Evolutionary conservation across 2,113 vertebrate species (phyloP), one percentile per base, ranked within the genome.

Genomic region (Mormyrus lacerda): DNA sequence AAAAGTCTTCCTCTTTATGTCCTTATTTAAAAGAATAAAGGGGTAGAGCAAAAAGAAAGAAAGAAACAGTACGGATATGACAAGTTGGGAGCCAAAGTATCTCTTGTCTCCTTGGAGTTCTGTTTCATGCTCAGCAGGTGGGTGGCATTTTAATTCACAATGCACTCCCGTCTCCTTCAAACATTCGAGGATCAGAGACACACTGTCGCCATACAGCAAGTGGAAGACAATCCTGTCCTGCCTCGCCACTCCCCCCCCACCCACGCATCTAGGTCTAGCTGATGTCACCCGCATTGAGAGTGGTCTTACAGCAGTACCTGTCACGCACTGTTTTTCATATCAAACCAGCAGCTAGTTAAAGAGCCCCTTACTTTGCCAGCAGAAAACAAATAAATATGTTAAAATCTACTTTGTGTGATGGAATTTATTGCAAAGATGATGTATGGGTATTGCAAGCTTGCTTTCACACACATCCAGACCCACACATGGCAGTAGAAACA

Each of bases 101-200:
- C 45, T 85, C 58, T 65, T 45, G 48, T 65, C 58, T 82, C 47
- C 65, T 83, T 42, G 15, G 35, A 55, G 88, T 83, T 47, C 48
- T 91, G 84, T 73, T 87, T 79, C 58, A 89, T 44, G 50, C 65
- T 82, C 45, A 24, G n/a, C 87, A 45, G 53, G 51, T 58, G 87
- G 53, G 39, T 65, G 51, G 87, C 53, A n/a, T 42, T 31, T 87
- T 44, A 58, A 58, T 87, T 87, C 48, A 9, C 35, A 24, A 21
- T 53, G 39, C 39, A 11, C 21, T 65, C 21, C 39, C 9, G 6
- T 65, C 53, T 44, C 35, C 55, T 87, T 87, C 53, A 87, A 65
- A 87, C 55, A 87, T 31, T 24, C 35, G 2, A 58, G 55, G 19
- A 87, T 87, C 87, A 87, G 87, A 87, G 87, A 50, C 31, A 45